phyloP scores from a whole-genome alignment of 2,797 vertebrate genomes.

The Pipistrellus nathusii region DNA sequence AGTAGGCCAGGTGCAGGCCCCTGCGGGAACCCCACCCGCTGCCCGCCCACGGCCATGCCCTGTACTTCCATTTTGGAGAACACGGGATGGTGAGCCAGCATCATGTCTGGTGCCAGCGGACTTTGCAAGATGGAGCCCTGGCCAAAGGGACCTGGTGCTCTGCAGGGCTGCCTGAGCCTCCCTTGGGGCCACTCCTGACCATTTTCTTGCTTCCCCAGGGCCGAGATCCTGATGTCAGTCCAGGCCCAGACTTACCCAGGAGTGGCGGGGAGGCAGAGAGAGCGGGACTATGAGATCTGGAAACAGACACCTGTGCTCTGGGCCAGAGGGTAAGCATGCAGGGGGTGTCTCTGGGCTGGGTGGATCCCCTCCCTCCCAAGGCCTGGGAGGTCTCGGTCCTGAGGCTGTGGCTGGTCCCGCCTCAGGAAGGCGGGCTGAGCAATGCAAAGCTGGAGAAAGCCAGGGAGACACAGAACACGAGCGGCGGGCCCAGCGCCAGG shows the following conservation, averaged over 20 bases:
- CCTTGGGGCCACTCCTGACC: neutral
- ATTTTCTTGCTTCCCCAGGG: neutral
- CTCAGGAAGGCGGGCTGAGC: neutral
- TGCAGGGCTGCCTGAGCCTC: neutral
- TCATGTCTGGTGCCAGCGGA: neutral
- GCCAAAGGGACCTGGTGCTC: neutral
- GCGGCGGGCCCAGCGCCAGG: neutral
- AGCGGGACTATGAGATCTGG: neutral
- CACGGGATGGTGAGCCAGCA: neutral
- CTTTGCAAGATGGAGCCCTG: neutral
- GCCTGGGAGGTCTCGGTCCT: neutral
- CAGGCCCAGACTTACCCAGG: neutral
- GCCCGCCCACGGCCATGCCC: neutral
- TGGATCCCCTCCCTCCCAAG: neutral
- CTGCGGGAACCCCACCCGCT: neutral
- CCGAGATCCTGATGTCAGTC: constrained; percentile 5
- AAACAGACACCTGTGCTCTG: neutral
- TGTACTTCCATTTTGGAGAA: neutral
- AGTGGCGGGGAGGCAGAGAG: neutral
- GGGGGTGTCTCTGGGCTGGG: neutral
- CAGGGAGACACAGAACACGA: neutral
- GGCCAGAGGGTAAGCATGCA: neutral
- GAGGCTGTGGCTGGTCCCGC: neutral
- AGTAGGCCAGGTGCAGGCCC: neutral
- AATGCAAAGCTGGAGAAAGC: constrained; percentile 17